These are phyloP conservation scores for Electrophaes corylata DNA, from an alignment of 2,888 invertebrate genomes.

Conservation along the genomic window DNA sequence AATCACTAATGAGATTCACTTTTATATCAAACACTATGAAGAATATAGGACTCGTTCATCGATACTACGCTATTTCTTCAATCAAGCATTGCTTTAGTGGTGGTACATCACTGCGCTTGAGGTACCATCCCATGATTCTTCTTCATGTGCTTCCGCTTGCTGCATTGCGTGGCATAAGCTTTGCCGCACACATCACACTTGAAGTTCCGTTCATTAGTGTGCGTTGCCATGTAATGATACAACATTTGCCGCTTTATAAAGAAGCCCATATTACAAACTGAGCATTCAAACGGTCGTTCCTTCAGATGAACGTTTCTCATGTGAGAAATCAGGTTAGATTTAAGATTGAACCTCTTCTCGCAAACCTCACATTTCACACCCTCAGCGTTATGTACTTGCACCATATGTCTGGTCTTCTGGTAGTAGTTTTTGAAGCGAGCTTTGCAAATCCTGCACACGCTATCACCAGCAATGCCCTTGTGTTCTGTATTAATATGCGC, in stretches of 20 bases:
- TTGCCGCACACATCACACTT: slow-evolving; percentile 86
- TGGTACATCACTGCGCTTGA: slow-evolving; percentile 2
- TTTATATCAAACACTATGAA: background rate
- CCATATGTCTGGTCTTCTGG: slow-evolving; percentile 76
- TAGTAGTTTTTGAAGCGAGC: slow-evolving; percentile 77
- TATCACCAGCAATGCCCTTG: slow-evolving; percentile 74
- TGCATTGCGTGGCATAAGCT: slow-evolving; percentile 77
- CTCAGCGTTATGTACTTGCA: slow-evolving; percentile 72
- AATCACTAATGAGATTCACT: slow-evolving; percentile 34
- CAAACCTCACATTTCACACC: slow-evolving; percentile 75
- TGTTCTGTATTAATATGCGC: slow-evolving; percentile 74
- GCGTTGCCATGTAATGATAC: slow-evolving; percentile 67
- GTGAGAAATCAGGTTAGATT: slow-evolving; percentile 70
- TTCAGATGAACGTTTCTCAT: slow-evolving; percentile 74
- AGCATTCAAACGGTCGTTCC: slow-evolving; percentile 73
- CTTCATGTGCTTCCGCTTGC: slow-evolving; percentile 74
- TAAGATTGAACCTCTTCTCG: slow-evolving; percentile 74
- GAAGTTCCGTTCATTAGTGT: slow-evolving; percentile 80
- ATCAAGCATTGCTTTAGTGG: background rate
- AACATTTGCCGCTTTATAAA: slow-evolving; percentile 63
- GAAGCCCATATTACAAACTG: slow-evolving; percentile 76
- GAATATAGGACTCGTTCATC: background rate
- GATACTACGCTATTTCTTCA: no score
- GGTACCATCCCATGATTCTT: slow-evolving; percentile 63
- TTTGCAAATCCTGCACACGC: slow-evolving; percentile 76